Conservation (phyloP, 2,113 vertebrate genomes). For the Cyanocitta stelleri region DNA sequence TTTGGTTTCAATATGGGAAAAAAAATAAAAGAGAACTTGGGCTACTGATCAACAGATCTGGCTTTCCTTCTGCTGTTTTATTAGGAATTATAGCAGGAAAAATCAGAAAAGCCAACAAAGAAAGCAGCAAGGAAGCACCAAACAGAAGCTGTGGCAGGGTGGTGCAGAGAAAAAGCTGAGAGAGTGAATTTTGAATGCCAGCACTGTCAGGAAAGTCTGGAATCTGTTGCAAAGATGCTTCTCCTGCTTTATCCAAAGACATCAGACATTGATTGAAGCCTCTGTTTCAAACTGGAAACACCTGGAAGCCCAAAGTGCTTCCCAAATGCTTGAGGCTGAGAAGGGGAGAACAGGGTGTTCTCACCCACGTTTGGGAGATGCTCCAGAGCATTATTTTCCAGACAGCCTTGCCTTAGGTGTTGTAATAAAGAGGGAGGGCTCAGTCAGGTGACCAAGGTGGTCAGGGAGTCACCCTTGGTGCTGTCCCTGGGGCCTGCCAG, state of each 20-base stretch:
- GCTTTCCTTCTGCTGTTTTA: not conserved
- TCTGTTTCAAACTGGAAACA: constrained; percentile 1
- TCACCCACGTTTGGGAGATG: not conserved
- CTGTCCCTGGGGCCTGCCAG: not conserved
- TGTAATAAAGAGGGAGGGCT: not conserved
- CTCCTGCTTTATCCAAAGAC: not conserved
- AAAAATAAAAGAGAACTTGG: not conserved
- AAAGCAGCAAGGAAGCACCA: not conserved
- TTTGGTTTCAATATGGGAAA: not conserved
- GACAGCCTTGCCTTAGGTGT: not conserved
- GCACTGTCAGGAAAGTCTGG: not conserved
- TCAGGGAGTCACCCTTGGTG: not conserved
- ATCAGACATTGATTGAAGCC: not conserved
- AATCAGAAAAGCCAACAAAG: not conserved
- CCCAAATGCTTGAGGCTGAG: not conserved
- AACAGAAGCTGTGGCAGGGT: not conserved
- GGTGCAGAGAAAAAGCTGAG: not conserved
- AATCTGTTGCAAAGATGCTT: constrained; percentile 36
- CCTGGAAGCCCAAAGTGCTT: not conserved
- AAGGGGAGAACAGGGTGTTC: not conserved
- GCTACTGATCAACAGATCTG: not conserved
- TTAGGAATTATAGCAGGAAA: not conserved
- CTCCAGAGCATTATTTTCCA: not conserved
- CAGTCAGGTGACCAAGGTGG: not conserved
- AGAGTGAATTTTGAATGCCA: not conserved